Conservation (phyloP, 2,888 invertebrate genomes). For the Lacanobia wlatinum region DNA sequence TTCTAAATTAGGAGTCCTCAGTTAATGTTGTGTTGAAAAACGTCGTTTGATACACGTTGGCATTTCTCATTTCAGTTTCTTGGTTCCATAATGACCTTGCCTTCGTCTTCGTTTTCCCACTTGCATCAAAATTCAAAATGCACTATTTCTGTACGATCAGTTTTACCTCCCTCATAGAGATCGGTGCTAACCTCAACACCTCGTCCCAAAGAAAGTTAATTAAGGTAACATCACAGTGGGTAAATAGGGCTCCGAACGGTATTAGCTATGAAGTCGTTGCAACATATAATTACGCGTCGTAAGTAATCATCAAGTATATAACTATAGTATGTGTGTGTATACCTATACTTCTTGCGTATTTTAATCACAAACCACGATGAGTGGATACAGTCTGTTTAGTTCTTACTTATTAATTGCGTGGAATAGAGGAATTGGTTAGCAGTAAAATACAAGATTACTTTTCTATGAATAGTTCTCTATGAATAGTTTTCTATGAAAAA, state of each 20-base stretch:
- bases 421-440: neutral
- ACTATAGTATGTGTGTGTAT: neutral
- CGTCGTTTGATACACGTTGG: too few species aligned
- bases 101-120: too few species aligned
- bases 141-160: too few species aligned
- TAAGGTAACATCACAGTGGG: neutral
- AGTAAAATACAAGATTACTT: too few species aligned
- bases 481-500: too few species aligned
- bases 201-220: neutral
- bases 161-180: too few species aligned
- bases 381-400: constrained; percentile 8
- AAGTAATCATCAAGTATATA: constrained; percentile 4
- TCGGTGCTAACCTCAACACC: too few species aligned
- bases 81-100: too few species aligned
- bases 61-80: too few species aligned
- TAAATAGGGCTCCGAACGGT: constrained; percentile 34
- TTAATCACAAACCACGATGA: constrained; percentile 27
- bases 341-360: constrained; percentile 6
- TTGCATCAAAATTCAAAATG: too few species aligned
- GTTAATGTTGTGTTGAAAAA: too few species aligned
- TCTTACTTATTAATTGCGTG: constrained; percentile 20
- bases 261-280: constrained; percentile 8
- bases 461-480: too few species aligned
- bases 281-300: constrained; percentile 33
- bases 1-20: neutral